Conservation (phyloP, 2,797 vertebrate genomes). For the Heterohyrax brucei region DNA sequence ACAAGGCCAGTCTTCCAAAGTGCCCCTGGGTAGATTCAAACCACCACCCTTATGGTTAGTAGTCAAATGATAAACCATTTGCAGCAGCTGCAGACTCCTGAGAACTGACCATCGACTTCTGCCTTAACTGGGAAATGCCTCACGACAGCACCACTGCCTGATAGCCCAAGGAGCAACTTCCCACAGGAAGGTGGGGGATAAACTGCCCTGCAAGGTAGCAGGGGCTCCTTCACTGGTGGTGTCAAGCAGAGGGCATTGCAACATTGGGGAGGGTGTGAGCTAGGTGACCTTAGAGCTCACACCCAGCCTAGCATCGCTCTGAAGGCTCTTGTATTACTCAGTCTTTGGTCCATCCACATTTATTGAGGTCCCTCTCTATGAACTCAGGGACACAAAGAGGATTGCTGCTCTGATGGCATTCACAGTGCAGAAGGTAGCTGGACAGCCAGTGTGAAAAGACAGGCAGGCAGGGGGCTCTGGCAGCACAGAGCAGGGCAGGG, state of each 20-base stretch:
- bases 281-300: not conserved
- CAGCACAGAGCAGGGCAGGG: not conserved
- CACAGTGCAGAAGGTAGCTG: fast-evolving
- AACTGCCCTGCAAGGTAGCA: not conserved
- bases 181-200: not conserved
- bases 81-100: not conserved
- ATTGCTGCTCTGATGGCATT: no score
- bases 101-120: not conserved
- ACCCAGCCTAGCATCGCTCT: not conserved
- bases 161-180: not conserved
- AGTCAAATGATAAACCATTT: not conserved
- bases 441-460: not conserved
- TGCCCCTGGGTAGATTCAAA: not conserved
- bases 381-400: not conserved
- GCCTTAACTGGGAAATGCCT: not conserved
- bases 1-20: not conserved
- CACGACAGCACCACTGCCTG: not conserved
- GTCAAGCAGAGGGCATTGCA: not conserved
- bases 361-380: not conserved
- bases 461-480: not conserved
- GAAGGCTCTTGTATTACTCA: not conserved
- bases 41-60: not conserved
- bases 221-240: not conserved
- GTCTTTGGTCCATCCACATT: not conserved
- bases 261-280: not conserved